Evolutionary conservation across 2,797 vertebrate species (phyloP).

Genomic region (Typhlichthys eigenmanni): DNA sequence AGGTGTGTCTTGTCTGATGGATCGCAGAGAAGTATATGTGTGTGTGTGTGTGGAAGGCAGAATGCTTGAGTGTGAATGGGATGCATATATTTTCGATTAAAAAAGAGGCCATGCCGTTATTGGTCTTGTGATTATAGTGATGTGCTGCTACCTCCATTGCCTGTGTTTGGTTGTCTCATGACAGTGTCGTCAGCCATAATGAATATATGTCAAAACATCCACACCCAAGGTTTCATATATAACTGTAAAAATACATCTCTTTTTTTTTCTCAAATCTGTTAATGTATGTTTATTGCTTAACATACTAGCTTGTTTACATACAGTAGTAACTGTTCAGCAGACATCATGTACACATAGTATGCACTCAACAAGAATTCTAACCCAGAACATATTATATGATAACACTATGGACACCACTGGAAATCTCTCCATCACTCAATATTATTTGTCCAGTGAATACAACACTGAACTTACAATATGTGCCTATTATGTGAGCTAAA

Average conservation of each 20-base stretch:
- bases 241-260: constrained; percentile 6
- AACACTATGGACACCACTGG: constrained; percentile 12
- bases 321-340: constrained; percentile 18
- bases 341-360: constrained; percentile 17
- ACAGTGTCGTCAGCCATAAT: constrained; percentile 5
- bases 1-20: constrained; percentile 82
- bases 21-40: constrained; percentile 61
- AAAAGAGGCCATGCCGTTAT: constrained; percentile 54
- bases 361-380: constrained; percentile 12
- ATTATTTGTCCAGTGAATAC: too few species aligned
- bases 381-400: neutral
- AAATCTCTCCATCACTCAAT: too few species aligned
- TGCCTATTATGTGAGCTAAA: too few species aligned
- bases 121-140: constrained; percentile 60
- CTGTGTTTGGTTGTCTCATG: constrained; percentile 52
- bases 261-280: neutral
- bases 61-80: constrained; percentile 25
- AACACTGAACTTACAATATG: too few species aligned
- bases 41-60: constrained; percentile 41
- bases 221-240: constrained; percentile 8
- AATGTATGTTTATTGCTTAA: neutral
- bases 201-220: constrained; percentile 6
- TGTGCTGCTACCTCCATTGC: constrained; percentile 66
- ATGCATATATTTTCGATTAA: constrained; percentile 42
- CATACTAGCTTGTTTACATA: neutral